Evolutionary conservation across 2,888 invertebrate genomes (phyloP), one percentile per base, ranked within the genome.

Genomic region (Xanthorhoe designata): DNA sequence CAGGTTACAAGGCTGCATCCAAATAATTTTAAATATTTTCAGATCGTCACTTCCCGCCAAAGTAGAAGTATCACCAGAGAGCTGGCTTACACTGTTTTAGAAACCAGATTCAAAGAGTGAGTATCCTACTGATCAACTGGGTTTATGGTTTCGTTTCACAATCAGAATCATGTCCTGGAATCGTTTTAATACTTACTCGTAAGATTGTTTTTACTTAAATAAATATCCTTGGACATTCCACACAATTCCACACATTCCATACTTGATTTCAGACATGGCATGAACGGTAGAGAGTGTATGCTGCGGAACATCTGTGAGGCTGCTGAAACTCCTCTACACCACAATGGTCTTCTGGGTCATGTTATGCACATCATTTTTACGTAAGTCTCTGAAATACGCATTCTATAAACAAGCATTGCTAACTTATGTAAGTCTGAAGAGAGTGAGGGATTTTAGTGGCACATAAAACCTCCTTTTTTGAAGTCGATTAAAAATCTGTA

Each of bases 301-400:
- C 85, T 96, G 72, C 92, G 96, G 52, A 95, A 95, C 74, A 96
- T 96, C 76, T 96, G 96, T 80, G 96, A 96, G 81, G 94, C 95
- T n/a, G 94, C 96, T n/a, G 95, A 94, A 72, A 94, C 92, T 0
- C 95, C 95, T 0, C 86, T 96, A 4, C 86, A 88, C 64, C 94
- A 94, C 78, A 95, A 96, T 81, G 96, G 96, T 0, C 91, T 96
- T 19, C 78, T 96, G 59, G 95, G 96, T 19, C 95, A 95, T 77
- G 91, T 97, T 67, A 88, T 96, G 82, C 95, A 96, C 77, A 94
- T 96, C 57, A 87, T 96, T 74, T 95, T 96, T 78, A 96, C 95
- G 96, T 96, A 87, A 94, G 95, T 92, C 75, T 13, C 17, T 47
- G 2, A 45, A 4, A n/a, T 18, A 10, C 7, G 8, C 7, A 32